These are phyloP conservation scores for Crotalus viridis DNA, from an alignment of 2,113 vertebrate species.

Conservation along the genomic window DNA sequence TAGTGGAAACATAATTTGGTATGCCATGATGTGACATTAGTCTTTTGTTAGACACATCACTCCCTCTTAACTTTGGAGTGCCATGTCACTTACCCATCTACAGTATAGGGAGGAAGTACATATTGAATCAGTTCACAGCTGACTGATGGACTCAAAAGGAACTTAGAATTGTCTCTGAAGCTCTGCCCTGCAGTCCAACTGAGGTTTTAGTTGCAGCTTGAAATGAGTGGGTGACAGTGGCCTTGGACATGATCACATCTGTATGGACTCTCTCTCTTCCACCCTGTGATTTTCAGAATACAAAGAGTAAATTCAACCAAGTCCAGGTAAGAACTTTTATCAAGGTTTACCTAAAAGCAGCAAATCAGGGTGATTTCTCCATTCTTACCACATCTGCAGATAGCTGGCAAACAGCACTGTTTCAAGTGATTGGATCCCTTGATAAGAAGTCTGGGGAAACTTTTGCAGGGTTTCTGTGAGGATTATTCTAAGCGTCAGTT, in stretches of 20 bases:
- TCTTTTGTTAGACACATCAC: neutral
- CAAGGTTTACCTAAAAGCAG: no score
- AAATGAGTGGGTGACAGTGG: neutral
- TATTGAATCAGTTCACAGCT: neutral
- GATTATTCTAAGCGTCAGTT: neutral
- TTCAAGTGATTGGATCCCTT: no score
- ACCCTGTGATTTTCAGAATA: neutral
- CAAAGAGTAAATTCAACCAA: neutral
- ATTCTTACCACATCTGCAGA: no score
- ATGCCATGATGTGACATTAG: neutral
- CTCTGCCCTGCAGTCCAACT: neutral
- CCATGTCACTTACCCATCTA: neutral
- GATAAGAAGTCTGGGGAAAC: no score
- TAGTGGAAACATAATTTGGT: neutral
- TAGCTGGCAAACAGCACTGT: no score
- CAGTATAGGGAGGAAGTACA: neutral
- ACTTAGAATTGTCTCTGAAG: neutral
- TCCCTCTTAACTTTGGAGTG: neutral
- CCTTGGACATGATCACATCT: neutral
- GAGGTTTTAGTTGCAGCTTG: neutral
- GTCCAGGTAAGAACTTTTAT: neutral
- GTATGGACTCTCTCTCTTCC: neutral
- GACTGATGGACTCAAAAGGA: neutral
- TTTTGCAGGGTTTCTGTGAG: neutral
- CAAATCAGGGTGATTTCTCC: no score